These are phyloP conservation scores for Melanostigma gelatinosum DNA, from an alignment of 2,113 vertebrate species.

Conservation along the genomic window DNA sequence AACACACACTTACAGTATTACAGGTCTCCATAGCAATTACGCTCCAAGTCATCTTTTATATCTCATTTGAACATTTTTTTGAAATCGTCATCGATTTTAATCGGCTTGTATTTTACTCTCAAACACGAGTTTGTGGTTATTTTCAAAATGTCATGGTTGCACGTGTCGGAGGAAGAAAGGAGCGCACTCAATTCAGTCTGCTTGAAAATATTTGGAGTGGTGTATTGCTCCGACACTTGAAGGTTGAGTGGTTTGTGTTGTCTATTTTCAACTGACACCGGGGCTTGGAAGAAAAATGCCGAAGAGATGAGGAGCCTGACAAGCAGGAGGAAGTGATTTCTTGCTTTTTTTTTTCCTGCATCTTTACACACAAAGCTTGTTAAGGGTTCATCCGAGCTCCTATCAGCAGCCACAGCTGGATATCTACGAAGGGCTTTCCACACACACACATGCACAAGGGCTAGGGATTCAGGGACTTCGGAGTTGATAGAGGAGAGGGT, in stretches of 20 bases:
- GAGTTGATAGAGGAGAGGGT: constrained; percentile 49
- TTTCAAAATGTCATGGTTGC: constrained; percentile 31
- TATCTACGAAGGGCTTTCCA: constrained; percentile 43
- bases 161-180: constrained; percentile 13
- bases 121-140: not conserved
- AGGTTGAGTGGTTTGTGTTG: constrained; percentile 44
- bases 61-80: not conserved
- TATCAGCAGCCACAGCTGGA: constrained; percentile 68
- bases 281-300: constrained; percentile 29
- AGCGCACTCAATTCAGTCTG: not conserved
- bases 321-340: constrained; percentile 35
- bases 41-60: constrained; percentile 2
- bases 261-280: constrained; percentile 31
- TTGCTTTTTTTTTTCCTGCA: constrained; percentile 24
- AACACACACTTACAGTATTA: not conserved
- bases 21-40: constrained; percentile 8
- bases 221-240: constrained; percentile 33
- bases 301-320: constrained; percentile 19
- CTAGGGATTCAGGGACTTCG: constrained; percentile 50
- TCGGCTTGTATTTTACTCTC: constrained; percentile 16
- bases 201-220: constrained; percentile 33
- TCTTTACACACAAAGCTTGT: constrained; percentile 59
- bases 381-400: constrained; percentile 58
- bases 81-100: constrained; percentile 6
- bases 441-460: not conserved